These are phyloP conservation scores for Gasteruption jaculator DNA, from an alignment of 2,888 invertebrate genomes.

Conservation along the genomic window DNA sequence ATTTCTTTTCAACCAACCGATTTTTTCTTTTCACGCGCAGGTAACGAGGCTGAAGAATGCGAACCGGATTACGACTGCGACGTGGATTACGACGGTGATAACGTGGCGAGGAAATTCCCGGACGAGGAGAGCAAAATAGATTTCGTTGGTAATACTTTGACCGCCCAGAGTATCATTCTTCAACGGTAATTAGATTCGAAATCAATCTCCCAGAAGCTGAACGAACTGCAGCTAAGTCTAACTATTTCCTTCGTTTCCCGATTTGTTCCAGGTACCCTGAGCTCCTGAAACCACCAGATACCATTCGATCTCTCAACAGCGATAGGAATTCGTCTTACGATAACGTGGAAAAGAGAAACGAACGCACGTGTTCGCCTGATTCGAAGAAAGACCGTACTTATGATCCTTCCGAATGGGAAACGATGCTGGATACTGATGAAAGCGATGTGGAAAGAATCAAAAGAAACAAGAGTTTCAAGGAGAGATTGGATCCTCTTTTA, in stretches of 20 bases:
- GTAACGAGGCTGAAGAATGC: constrained; percentile 56
- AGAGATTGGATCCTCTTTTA: constrained; percentile 70
- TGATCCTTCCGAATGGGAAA: constrained; percentile 47
- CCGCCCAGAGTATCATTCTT: constrained; percentile 75
- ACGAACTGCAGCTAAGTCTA: background rate
- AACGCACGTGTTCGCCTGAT: constrained; percentile 40
- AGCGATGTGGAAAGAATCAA: constrained; percentile 47
- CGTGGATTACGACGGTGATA: constrained; percentile 51
- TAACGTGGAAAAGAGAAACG: constrained; percentile 62
- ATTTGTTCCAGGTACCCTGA: constrained; percentile 62
- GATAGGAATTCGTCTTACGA: constrained; percentile 68
- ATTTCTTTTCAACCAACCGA: no score
- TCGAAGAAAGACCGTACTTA: constrained; percentile 36
- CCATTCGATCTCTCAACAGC: constrained; percentile 42
- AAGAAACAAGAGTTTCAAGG: constrained; percentile 69
- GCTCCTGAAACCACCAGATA: constrained; percentile 59
- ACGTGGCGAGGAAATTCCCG: constrained; percentile 50
- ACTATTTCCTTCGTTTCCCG: background rate
- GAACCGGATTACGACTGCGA: constrained; percentile 57
- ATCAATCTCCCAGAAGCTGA: background rate
- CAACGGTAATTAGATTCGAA: constrained; percentile 57
- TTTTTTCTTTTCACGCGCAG: constrained; percentile 44
- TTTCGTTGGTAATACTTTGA: constrained; percentile 60
- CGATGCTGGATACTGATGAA: constrained; percentile 55
- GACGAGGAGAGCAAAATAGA: constrained; percentile 45